A percentile compares a stretch with the other conserved stretches of the same genome.
phyloP scores from a whole-genome alignment of 1,140 invertebrate species.

The Brachionus rubens region DNA sequence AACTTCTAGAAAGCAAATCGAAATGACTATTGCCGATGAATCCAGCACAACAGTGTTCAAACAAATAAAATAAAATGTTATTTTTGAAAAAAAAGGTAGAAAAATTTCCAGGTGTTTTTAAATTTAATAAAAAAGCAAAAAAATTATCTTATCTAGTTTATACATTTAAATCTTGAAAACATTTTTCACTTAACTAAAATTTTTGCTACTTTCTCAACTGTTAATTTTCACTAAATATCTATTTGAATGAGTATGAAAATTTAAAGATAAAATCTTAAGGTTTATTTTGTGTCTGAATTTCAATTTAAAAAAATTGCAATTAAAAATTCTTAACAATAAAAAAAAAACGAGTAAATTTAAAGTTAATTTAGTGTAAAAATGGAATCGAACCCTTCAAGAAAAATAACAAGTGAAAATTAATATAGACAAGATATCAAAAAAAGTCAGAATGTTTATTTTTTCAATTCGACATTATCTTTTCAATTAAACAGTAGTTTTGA shows the following conservation, averaged over 20 bases:
- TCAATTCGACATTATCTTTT: constrained; percentile 5
- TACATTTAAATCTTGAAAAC: neutral
- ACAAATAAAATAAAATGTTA: neutral
- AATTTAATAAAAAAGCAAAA: neutral
- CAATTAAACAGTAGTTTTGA: neutral
- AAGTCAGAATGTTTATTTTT: neutral
- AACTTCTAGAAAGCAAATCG: neutral
- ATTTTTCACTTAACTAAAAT: neutral
- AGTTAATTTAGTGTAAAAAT: too few species aligned
- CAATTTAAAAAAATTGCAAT: constrained; percentile 14
- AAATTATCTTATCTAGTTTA: neutral
- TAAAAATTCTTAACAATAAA: too few species aligned
- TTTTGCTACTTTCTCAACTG: constrained; percentile 1
- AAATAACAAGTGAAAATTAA: constrained; percentile 24
- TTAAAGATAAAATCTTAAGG: neutral
- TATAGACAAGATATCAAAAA: constrained; percentile 4
- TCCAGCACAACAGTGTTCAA: too few species aligned
- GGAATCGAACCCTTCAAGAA: too few species aligned
- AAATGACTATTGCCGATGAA: constrained; percentile 4
- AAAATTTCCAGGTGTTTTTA: constrained; percentile 26
- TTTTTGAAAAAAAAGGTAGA: neutral
- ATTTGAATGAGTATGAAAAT: neutral
- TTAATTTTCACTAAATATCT: neutral
- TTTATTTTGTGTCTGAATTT: constrained; percentile 12
- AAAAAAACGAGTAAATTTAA: too few species aligned